phyloP scores from a whole-genome alignment of 2,113 vertebrate genomes.

The Chloropsis hardwickii region DNA sequence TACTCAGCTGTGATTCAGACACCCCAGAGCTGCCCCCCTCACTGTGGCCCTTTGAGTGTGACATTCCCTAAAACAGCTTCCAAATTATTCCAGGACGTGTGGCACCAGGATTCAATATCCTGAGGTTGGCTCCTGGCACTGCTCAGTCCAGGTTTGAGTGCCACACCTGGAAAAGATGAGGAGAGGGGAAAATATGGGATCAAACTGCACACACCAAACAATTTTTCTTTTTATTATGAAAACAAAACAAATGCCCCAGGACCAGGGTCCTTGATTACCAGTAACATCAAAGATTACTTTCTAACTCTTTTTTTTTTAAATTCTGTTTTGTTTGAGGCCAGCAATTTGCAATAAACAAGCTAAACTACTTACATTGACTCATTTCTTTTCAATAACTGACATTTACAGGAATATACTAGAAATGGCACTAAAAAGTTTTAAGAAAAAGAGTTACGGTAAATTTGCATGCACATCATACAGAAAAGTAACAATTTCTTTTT shows the following conservation, averaged over 20 bases:
- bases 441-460: constrained; percentile 88
- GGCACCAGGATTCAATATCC: fast-evolving
- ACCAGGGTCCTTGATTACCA: constrained; percentile 88
- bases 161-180: not conserved
- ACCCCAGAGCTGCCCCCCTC: not conserved
- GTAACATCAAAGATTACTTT: constrained; percentile 86
- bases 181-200: not conserved
- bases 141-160: not conserved
- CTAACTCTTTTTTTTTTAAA: constrained; percentile 52
- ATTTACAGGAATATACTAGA: constrained; percentile 85
- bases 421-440: constrained; percentile 87
- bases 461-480: constrained; percentile 95
- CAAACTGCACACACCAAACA: constrained; percentile 9
- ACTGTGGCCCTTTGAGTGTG: fast-evolving
- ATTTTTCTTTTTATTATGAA: constrained; percentile 91
- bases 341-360: constrained; percentile 78
- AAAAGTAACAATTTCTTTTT: constrained; percentile 75
- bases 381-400: constrained; percentile 77
- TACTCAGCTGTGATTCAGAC: fast-evolving
- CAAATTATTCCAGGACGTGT: not conserved
- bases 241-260: constrained; percentile 84
- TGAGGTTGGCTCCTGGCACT: not conserved
- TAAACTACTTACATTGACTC: constrained; percentile 81
- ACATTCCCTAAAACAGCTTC: not conserved
- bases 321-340: constrained; percentile 74